Evolutionary conservation across 1,140 invertebrate species (phyloP), one percentile per base, ranked within the genome.

Genomic region (Drosophila takahashii): DNA sequence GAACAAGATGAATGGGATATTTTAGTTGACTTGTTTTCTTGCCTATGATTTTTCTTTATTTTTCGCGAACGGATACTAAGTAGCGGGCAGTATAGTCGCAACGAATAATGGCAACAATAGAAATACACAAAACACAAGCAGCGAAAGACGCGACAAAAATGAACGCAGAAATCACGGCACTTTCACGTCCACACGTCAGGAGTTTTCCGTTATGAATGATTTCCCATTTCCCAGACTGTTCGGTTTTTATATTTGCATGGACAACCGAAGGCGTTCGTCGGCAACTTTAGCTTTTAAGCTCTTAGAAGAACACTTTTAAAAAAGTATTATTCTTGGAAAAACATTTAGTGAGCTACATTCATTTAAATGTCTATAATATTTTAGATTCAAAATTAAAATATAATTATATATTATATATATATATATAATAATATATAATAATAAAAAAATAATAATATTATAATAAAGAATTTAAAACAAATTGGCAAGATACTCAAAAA

Each of bases 231-330:
- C 64, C 79, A 87, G 66, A 42, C 50, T 41, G 36, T 48, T 50
- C 57, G 62, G 65, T 77, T 89, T 77, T 83, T 89, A 87, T 87
- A 87, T 89, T 89, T 79, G 84, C 73, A 85, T 85, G 83, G 83
- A 87, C 34, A 85, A 50, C 58, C 74, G 64, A 75, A 58, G 39
- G 71, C 50, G 53, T 37, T 81, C 67, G 73, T 64, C 52, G 79
- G 53, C 59, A 62, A 51, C 41, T 66, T 51, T 32, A 50, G 47
- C 47, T 50, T 50, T 50, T 50, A 50, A 50, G 47, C 47, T 50
- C 47, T 32, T 50, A 32, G 9, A 32, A 13, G 26, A 50, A 16
- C 8, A 50, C 47, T 50, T 10, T 15, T 50, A 15, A 15, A 16
- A 16, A 45, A 22, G 16, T 0, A 7, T 22, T 22, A 6, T 13